Percentiles rank a stretch among this genome's conserved stretches.
These are phyloP conservation scores for Tragelaphus eurycerus DNA, from an alignment of 2,797 vertebrate genomes.

Conservation along the genomic window DNA sequence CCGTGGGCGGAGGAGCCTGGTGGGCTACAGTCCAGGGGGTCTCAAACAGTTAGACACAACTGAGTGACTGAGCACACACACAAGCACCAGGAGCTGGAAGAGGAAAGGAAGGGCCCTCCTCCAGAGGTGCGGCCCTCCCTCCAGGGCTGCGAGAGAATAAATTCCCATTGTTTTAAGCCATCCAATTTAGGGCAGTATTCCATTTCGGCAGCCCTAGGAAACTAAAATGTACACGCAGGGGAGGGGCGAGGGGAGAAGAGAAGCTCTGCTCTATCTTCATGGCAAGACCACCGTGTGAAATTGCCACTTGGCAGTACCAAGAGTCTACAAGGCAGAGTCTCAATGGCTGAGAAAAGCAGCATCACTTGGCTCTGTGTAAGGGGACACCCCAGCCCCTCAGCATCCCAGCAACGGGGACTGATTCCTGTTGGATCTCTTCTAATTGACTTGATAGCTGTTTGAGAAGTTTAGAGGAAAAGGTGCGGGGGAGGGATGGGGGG, in stretches of 20 bases:
- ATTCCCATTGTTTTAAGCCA: neutral
- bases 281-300: neutral
- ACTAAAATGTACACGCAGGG: neutral
- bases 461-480: neutral
- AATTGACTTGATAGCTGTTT: neutral
- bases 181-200: neutral
- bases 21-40: neutral
- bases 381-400: too few relatives aligned
- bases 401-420: neutral
- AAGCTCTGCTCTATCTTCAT: neutral
- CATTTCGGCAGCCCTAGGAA: neutral
- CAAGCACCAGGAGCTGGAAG: neutral
- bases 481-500: too few relatives aligned
- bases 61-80: neutral
- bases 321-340: neutral
- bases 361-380: neutral
- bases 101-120: neutral
- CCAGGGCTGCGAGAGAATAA: neutral
- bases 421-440: neutral
- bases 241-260: accelerated
- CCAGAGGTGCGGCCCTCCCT: neutral
- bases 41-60: neutral
- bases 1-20: neutral
- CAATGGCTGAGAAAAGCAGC: neutral
- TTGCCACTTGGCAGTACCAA: neutral